A percentile compares a stretch with the other conserved stretches of the same genome.
These are phyloP conservation scores for Montipora efflorescens DNA, from an alignment of 64 coral and sea anemone species.

Conservation along the genomic window DNA sequence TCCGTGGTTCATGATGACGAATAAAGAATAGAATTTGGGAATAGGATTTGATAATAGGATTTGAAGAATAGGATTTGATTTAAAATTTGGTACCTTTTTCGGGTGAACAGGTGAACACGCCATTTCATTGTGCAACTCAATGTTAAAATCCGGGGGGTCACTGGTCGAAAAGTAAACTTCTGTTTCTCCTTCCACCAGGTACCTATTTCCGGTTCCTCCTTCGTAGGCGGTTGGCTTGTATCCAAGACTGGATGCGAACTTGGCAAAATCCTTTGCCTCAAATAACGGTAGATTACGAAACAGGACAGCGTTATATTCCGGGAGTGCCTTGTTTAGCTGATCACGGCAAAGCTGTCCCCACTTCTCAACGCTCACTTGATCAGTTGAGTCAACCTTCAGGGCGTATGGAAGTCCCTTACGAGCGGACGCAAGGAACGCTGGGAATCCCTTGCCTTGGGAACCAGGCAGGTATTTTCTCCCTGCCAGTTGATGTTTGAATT, in stretches of 20 bases:
- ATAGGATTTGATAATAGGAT: too few relatives aligned
- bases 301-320: conserved; percentile 69
- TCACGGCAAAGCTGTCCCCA: conserved; percentile 71
- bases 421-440: conserved; percentile 68
- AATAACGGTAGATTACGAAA: conserved; percentile 77
- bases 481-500: conserved; percentile 63
- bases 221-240: conserved; percentile 76
- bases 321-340: conserved; percentile 59
- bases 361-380: conserved; percentile 30
- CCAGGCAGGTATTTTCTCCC: conserved; percentile 79
- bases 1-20: too few relatives aligned
- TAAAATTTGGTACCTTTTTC: conserved; percentile 56
- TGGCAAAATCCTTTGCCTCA: conserved; percentile 59
- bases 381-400: conserved; percentile 29
- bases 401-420: conserved; percentile 71
- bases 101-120: conserved; percentile 79
- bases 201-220: conserved; percentile 79
- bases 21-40: too few relatives aligned
- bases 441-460: conserved; percentile 64
- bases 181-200: conserved; percentile 17
- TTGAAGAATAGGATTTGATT: background rate
- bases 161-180: conserved; percentile 72
- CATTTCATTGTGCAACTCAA: conserved; percentile 98
- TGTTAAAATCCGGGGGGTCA: conserved; percentile 71
- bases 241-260: conserved; percentile 61